Evolutionary conservation across 2,888 invertebrate genomes (phyloP), one percentile per base, ranked within the genome.

Genomic region (Hemaris fuciformis): DNA sequence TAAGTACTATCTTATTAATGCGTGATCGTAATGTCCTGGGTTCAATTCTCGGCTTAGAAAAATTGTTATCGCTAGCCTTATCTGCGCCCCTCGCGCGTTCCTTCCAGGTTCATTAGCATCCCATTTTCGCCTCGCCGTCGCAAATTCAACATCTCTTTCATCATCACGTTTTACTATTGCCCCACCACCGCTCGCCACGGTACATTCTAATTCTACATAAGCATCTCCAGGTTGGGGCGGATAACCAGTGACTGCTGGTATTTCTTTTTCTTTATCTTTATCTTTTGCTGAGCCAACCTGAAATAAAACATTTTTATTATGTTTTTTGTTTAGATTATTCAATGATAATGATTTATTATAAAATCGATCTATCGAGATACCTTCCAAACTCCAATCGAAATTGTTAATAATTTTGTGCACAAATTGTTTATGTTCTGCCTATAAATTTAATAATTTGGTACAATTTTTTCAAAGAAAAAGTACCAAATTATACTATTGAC

Each of bases 151-250:
- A 20, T 89, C 88, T 27, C 88, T 80, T 0, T 77, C 77, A 62
- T 89, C 87, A 60, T 91, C 85, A 10, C 88, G 77, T 22, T 59
- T 77, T 0, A 81, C 84, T 0, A 31, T 1, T 0, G 77, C 76
- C 0, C 85, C 85, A n/a, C 85, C 84, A 0, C 77, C 79, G 0
- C 66, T 61, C 0, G 86, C 70, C 1, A 85, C 53, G 0, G 86
- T 75, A 60, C 89, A 89, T 60, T 91, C 91, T 20, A 91, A 66
- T 34, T 86, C 85, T 0, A 83, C 74, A 57, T 75, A 88, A 0
- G 91, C 89, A 62, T 91, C 91, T 1, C 80, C 89, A 13, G 80
- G 77, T 20, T 76, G 70, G 0, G 87, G 87, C 3, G 73, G 71
- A 27, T 71, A 71, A 0, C 64, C 23, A 0, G 61, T 10, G 0